Evolutionary conservation across 2,113 vertebrate species (phyloP).

Genomic region (Piliocolobus tephrosceles): DNA sequence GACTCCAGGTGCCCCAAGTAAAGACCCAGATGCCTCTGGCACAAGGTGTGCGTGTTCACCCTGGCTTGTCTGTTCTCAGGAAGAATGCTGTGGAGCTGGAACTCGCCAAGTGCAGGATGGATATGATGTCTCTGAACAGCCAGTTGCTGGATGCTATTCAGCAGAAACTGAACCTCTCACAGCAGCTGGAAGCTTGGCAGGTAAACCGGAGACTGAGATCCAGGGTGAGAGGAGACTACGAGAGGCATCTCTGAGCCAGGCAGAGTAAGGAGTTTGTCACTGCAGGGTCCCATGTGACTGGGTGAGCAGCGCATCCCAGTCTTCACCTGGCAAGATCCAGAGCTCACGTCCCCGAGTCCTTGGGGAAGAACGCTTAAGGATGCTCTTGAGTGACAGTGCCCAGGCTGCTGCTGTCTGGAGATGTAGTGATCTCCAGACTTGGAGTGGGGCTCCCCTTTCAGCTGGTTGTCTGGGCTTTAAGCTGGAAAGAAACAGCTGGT

Average conservation of each 20-base stretch:
- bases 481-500: neutral
- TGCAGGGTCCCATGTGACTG: rapidly evolving
- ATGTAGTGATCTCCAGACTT: neutral
- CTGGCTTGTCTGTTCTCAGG: slow-evolving; percentile 81
- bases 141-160: slow-evolving; percentile 98
- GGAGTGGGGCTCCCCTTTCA: neutral
- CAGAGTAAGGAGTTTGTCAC: neutral
- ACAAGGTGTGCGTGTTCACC: neutral
- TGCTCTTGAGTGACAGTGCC: neutral
- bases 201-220: slow-evolving; percentile 81
- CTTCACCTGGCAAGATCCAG: neutral
- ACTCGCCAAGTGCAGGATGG: slow-evolving; percentile 96
- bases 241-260: neutral
- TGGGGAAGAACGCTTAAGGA: neutral
- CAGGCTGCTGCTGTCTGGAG: neutral
- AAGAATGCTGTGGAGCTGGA: slow-evolving; percentile 98
- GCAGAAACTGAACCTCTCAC: slow-evolving; percentile 98
- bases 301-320: neutral
- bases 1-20: neutral
- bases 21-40: neutral
- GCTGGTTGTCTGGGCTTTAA: neutral
- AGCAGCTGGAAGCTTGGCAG: slow-evolving; percentile 99
- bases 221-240: rapidly evolving
- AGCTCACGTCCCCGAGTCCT: neutral
- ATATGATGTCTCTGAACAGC: slow-evolving; percentile 98